Evolutionary conservation across 2,888 invertebrate species (phyloP), one percentile per base, ranked within the genome.

Genomic region (Metacarcinus magister): DNA sequence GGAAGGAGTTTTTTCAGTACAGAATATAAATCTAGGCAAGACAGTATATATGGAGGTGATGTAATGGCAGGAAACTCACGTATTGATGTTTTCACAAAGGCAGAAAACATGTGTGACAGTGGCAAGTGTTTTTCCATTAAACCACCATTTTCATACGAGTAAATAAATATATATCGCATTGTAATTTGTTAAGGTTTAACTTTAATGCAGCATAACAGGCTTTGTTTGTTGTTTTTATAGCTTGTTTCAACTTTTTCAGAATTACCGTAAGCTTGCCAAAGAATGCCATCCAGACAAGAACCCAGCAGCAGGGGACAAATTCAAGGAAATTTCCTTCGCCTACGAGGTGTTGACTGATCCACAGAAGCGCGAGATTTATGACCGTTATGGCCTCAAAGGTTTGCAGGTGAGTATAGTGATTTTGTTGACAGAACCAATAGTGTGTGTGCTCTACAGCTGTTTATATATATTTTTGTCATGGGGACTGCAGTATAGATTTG

Each of bases 261-360:
- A 98, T 97, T 99, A 99, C 97, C 98, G 99, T 97, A 99, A 98
- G 98, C 98, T 99, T 97, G 99, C 99, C 39, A 99, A 99, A 98
- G 99, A 99, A 98, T 99, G 98, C 97, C 99, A 99, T 98, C 99
- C 97, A 98, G 99, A 98, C 98, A 99, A 98, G 98, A 99, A 98
- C 98, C 98, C 99, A 67, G 98, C 98, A 97, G 98, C 99, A 96
- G 99, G 99, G 96, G 99, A 99, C 97, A 99, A 98, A 98, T 99
- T 99, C 97, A 99, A 99, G 98, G 99, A 99, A 98, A 99, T 99
- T 97, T 99, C 99, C 96, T 99, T 99, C 98, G 99, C 99, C 0
- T 99, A 99, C 97, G 99, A 99, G 98, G 98, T 99, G 92, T 98
- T 99, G 95, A 99, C 99, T 19, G 99, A 99, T 98, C 98, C 99